Conservation (phyloP, 2,113 vertebrate genomes). For the Gasterosteus nipponicus region DNA sequence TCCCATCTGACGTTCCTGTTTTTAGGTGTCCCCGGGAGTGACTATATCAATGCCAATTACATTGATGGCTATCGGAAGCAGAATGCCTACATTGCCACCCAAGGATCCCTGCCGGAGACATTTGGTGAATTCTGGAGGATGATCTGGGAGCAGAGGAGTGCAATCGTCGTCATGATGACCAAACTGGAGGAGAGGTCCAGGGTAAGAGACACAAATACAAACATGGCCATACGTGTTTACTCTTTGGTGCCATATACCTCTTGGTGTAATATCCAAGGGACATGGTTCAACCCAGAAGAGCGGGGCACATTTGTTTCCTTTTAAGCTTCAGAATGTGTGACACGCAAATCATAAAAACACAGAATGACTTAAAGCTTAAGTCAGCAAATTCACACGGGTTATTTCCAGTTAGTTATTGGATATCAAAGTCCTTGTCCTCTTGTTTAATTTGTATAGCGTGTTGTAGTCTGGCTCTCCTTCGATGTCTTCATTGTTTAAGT, state of each 20-base stretch:
- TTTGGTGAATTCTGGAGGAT: constrained; percentile 99
- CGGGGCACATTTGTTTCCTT: neutral
- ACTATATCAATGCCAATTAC: constrained; percentile 98
- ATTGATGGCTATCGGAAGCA: constrained; percentile 99
- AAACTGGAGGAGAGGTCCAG: constrained; percentile 96
- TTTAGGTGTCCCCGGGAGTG: constrained; percentile 95
- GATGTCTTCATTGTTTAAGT: constrained; percentile 5
- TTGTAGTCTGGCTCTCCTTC: neutral
- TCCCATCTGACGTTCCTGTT: neutral
- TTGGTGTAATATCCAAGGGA: neutral
- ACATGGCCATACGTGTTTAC: neutral
- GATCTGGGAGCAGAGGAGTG: constrained; percentile 99
- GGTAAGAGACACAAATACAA: constrained; percentile 80
- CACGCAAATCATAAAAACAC: neutral
- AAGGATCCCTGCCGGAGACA: constrained; percentile 94
- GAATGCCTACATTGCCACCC: constrained; percentile 97
- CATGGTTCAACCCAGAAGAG: neutral
- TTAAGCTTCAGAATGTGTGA: neutral
- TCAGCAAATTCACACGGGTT: neutral
- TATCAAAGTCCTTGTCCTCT: neutral
- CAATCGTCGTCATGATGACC: constrained; percentile 98
- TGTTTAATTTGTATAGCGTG: neutral
- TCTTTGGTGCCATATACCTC: neutral
- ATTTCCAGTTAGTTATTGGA: neutral
- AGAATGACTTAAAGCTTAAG: neutral